phyloP scores from a whole-genome alignment of 2,797 vertebrate species.

The Erethizon dorsatum region DNA sequence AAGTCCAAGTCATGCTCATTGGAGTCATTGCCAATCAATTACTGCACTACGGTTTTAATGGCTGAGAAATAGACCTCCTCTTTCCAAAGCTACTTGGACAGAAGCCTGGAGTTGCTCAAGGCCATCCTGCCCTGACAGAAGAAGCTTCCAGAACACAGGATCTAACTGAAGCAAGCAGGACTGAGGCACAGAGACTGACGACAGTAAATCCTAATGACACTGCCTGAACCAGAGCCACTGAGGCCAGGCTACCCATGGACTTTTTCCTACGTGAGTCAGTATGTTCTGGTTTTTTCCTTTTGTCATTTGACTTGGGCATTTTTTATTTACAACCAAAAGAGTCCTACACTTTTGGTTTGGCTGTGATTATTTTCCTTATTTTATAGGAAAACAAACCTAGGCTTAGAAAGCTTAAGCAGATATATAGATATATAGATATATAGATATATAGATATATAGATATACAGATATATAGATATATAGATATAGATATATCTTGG shows the following conservation, averaged over 20 bases:
- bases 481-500: not conserved
- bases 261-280: not conserved
- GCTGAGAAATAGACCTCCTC: conserved; percentile 7
- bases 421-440: not conserved
- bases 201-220: not conserved
- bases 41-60: not conserved
- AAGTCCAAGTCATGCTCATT: not conserved
- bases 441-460: not conserved
- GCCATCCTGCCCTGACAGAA: not conserved
- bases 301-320: not conserved
- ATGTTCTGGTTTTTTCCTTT: not conserved
- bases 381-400: conserved; percentile 37
- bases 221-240: not conserved
- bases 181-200: not conserved
- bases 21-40: not conserved
- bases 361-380: not conserved
- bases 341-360: not conserved
- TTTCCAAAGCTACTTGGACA: not conserved
- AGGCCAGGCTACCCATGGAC: not conserved
- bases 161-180: not conserved
- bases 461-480: not conserved
- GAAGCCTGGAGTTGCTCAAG: not conserved
- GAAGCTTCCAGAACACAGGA: not conserved
- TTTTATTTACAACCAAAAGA: not conserved
- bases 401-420: not conserved